These are phyloP conservation scores for Myiotriccus ornatus DNA, from an alignment of 2,797 vertebrate species.

Conservation along the genomic window DNA sequence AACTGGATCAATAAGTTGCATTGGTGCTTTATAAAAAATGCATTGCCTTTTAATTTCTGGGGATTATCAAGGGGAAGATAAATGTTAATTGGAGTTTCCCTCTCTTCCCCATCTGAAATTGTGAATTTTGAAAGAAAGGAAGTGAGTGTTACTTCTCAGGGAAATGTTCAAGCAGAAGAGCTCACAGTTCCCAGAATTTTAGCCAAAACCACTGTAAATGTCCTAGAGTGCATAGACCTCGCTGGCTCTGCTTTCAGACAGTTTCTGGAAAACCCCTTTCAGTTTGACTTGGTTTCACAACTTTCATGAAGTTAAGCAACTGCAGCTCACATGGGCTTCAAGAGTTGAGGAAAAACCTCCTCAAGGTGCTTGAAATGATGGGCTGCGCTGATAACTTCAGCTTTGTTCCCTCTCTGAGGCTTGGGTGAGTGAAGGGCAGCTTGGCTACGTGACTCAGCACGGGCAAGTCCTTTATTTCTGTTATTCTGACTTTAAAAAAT, in stretches of 20 bases:
- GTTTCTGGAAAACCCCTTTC: neutral
- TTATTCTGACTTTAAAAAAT: neutral
- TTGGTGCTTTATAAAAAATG: neutral
- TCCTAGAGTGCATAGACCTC: neutral
- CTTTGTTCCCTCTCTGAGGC: neutral
- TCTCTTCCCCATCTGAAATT: neutral
- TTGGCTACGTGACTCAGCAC: fast-evolving
- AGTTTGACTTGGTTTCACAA: neutral
- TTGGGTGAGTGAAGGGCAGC: neutral
- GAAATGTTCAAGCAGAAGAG: conserved; percentile 16
- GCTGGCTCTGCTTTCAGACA: neutral
- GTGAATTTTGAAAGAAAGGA: neutral
- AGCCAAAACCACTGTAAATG: neutral
- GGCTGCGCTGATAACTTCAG: neutral
- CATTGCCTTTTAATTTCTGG: neutral
- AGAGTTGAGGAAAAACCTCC: neutral
- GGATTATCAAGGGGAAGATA: neutral
- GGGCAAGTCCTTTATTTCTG: neutral
- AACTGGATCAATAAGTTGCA: neutral
- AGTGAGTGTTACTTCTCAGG: conserved; percentile 3
- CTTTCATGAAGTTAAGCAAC: neutral
- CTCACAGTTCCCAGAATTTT: neutral
- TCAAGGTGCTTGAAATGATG: neutral
- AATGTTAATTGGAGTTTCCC: neutral
- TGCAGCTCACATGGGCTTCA: neutral